These are phyloP conservation scores for Phyllotreta striolata DNA, from an alignment of 2,888 invertebrate genomes.

Conservation along the genomic window DNA sequence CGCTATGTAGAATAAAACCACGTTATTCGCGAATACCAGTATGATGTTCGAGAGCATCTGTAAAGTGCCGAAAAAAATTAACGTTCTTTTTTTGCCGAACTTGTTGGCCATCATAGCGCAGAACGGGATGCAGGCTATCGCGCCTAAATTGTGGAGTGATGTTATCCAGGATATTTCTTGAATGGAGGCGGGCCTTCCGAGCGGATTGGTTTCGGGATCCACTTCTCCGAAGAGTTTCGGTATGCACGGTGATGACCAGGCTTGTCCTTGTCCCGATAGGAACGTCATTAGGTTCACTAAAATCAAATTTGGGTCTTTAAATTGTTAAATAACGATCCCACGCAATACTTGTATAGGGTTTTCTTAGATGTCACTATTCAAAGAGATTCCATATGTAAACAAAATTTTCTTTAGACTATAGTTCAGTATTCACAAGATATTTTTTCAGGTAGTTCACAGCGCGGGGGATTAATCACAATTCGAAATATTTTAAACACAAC, in stretches of 20 bases:
- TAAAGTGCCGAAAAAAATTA: slow-evolving; percentile 70
- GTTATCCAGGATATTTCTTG: slow-evolving; percentile 49
- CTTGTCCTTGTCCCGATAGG: slow-evolving; percentile 43
- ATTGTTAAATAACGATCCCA: too few species aligned
- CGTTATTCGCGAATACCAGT: slow-evolving; percentile 40
- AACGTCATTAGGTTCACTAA: slow-evolving; percentile 47
- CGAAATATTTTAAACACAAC: too few species aligned
- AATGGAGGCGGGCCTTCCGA: slow-evolving; percentile 40
- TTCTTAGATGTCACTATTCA: too few species aligned
- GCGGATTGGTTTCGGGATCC: slow-evolving; percentile 44
- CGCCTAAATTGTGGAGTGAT: slow-evolving; percentile 47
- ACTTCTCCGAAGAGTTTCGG: slow-evolving; percentile 44
- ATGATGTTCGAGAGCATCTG: slow-evolving; percentile 64
- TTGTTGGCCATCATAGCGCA: slow-evolving; percentile 41
- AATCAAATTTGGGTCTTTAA: slow-evolving; percentile 29
- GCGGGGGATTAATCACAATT: too few species aligned
- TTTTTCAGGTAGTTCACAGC: too few species aligned
- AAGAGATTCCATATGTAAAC: too few species aligned
- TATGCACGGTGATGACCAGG: slow-evolving; percentile 48
- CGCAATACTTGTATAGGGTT: too few species aligned
- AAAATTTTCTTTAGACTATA: too few species aligned
- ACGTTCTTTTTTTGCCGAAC: slow-evolving; percentile 71
- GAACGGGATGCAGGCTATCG: slow-evolving; percentile 46
- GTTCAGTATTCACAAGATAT: too few species aligned
- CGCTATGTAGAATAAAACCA: slow-evolving; percentile 61